phyloP scores from a whole-genome alignment of 2,797 vertebrate species.

The Poliocrania exsul region DNA sequence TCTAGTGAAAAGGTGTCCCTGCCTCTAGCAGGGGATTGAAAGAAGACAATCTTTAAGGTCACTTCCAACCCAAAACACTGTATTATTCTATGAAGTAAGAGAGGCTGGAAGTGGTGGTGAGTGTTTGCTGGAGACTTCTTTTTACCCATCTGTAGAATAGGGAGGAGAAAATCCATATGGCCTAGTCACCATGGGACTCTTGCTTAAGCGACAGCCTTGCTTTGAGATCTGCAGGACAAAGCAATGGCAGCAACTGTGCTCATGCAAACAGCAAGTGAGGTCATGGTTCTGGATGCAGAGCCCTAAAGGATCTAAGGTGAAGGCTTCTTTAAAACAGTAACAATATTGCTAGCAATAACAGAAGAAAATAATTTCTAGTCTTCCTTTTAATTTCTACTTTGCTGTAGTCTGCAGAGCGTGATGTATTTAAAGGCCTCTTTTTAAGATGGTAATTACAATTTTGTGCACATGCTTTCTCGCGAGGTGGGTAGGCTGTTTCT shows the following conservation, averaged over 20 bases:
- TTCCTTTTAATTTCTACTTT: slow-evolving; percentile 27
- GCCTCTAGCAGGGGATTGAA: not conserved
- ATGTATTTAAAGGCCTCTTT: slow-evolving; percentile 9
- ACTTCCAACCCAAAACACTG: not conserved
- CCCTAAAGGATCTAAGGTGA: not conserved
- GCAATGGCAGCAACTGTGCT: not conserved
- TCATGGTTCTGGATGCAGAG: not conserved
- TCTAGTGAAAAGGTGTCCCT: not conserved
- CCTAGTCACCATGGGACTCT: not conserved
- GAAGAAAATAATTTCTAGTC: not conserved
- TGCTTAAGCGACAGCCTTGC: not conserved
- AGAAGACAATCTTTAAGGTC: not conserved
- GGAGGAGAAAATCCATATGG: not conserved
- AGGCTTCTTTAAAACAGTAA: not conserved
- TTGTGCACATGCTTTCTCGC: accelerated
- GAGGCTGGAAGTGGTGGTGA: not conserved
- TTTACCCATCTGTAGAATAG: not conserved
- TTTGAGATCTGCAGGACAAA: not conserved
- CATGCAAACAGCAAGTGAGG: not conserved
- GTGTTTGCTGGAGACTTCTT: not conserved
- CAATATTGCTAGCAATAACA: not conserved
- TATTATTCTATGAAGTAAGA: not conserved
- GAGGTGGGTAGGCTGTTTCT: not conserved
- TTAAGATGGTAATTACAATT: not conserved
- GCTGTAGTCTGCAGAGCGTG: not conserved